Evolutionary conservation across 2,888 invertebrate species (phyloP), one percentile per base, ranked within the genome.

Genomic region (Digitonthophagus gazella): DNA sequence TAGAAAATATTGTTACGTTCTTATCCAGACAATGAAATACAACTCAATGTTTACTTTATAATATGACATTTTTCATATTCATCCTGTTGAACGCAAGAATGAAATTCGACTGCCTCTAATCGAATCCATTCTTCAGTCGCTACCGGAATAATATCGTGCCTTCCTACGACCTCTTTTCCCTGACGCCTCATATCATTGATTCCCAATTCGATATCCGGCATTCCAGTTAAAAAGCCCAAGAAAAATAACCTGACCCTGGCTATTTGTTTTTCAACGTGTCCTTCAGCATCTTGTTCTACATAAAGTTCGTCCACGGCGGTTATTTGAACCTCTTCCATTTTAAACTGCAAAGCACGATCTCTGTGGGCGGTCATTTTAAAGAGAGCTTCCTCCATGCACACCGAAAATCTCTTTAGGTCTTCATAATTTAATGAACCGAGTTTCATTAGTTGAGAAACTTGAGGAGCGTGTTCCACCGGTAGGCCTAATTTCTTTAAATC

Each of bases 111-210:
- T 64, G 91, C 89, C 84, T 99, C 98, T 67, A 98, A 88, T 56
- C 96, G 90, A 79, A 99, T 99, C 99, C 99, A 99, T 84, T 99
- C 97, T 84, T 99, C 99, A 0, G 99, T 99, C 71, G 94, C 94
- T 15, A 96, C 96, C 16, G 99, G 98, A 81, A 99, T 97, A 82
- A 99, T 99, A 84, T 99, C 99, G 83, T 98, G 97, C 2, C 99
- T 88, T 0, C 99, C 97, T 0, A 99, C 99, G 66, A 99, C 97
- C 87, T 99, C 99, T 83, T 93, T 93, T n/a, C 98, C 98, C 83
- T 97, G 96, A n/a, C 98, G 88, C 83, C 95, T 89, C 87, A 96
- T 89, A 84, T 99, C 99, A 83, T 99, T 99, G 69, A 99, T 90
- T 2, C 99, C 99, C 75, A 99, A 85, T 84, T 99, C 99, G 73